Conservation (phyloP, 1,140 invertebrate genomes). For the Drosophila lacertosa region DNA sequence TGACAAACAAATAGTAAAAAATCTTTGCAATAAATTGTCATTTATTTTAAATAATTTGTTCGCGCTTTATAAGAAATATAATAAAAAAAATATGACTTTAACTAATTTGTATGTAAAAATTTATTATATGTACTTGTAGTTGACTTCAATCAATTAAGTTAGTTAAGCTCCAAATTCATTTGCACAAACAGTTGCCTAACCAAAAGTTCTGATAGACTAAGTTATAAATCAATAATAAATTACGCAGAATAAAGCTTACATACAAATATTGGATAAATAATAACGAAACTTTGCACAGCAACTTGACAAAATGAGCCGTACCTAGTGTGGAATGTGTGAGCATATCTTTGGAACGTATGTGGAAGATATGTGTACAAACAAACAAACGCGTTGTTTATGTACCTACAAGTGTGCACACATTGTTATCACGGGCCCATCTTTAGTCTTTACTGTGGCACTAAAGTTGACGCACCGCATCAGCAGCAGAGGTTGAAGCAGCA, state of each 20-base stretch:
- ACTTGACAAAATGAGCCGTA: neutral
- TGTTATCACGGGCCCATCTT: constrained; percentile 36
- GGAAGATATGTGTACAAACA: neutral
- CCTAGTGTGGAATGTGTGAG: constrained; percentile 7
- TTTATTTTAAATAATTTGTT: too few relatives aligned
- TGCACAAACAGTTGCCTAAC: too few relatives aligned
- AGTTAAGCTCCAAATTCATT: too few relatives aligned
- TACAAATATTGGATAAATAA: constrained; percentile 2
- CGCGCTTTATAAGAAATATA: too few relatives aligned
- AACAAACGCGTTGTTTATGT: neutral
- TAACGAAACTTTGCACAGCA: neutral
- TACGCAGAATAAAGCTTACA: too few relatives aligned
- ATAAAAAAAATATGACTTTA: too few relatives aligned
- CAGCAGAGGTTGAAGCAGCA: constrained; percentile 18
- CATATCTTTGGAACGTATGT: neutral
- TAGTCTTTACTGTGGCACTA: constrained; percentile 23
- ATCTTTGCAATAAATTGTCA: too few relatives aligned
- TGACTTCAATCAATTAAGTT: too few relatives aligned
- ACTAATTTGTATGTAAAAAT: too few relatives aligned
- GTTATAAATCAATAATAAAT: too few relatives aligned
- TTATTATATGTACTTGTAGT: too few relatives aligned
- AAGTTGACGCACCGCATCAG: constrained; percentile 37
- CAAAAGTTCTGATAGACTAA: neutral
- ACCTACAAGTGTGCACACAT: constrained; percentile 6
- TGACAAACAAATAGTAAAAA: neutral